phyloP scores from a whole-genome alignment of 1,140 invertebrate species.

The Agraylea sexmaculata region DNA sequence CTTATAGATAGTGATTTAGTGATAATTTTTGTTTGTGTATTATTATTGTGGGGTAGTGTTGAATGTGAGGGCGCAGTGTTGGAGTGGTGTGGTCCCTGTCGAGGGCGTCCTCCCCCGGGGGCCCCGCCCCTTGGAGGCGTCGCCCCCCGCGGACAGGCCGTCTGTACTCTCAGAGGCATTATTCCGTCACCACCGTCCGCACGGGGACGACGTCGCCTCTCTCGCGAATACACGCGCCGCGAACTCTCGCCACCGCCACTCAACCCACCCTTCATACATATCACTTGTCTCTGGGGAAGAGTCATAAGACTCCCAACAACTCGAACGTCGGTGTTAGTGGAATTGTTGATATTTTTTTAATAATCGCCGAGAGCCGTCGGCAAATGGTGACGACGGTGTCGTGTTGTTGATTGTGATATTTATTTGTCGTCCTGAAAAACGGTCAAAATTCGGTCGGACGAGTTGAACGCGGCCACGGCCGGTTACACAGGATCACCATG shows the following conservation, averaged over 20 bases:
- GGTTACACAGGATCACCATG: constrained; percentile 58
- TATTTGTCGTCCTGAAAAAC: no score
- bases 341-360: background rate
- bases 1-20: no score
- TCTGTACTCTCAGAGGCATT: constrained; percentile 28
- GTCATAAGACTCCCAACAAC: background rate
- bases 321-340: background rate
- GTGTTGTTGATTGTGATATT: no score
- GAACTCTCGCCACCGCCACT: constrained; percentile 29
- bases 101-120: constrained; percentile 19
- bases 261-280: no score
- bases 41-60: constrained; percentile 12
- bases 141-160: constrained; percentile 27
- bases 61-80: constrained; percentile 11
- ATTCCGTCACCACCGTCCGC: constrained; percentile 31
- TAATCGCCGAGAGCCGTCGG: constrained; percentile 6
- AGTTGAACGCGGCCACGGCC: constrained; percentile 52
- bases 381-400: background rate
- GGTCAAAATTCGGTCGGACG: constrained; percentile 59
- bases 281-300: no score
- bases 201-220: constrained; percentile 35
- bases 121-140: constrained; percentile 33
- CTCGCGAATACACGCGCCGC: constrained; percentile 35
- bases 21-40: no score
- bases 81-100: constrained; percentile 5